Conservation (phyloP, 2,888 invertebrate species). For the Lagria hirta region DNA sequence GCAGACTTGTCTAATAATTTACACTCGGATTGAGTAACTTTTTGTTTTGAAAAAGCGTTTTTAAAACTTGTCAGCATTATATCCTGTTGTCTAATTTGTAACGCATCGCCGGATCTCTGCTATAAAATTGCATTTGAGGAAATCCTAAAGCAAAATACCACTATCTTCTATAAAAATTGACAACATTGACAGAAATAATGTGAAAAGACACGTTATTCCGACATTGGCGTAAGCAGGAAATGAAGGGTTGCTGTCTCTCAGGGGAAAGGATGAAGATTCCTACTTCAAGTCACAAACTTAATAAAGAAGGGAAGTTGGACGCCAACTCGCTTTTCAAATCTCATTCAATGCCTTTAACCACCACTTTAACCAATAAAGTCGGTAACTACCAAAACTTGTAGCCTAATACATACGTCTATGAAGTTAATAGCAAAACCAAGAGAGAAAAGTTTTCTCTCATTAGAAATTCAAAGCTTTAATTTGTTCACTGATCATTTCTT, state of each 20-base stretch:
- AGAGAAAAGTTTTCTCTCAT: slow-evolving; percentile 13
- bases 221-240: slow-evolving; percentile 11
- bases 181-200: slow-evolving; percentile 8
- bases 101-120: too few relatives aligned
- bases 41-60: too few relatives aligned
- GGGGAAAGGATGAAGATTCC: slow-evolving; percentile 15
- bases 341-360: slow-evolving; percentile 29
- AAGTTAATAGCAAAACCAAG: slow-evolving; percentile 10
- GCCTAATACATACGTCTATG: too few relatives aligned
- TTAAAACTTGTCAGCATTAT: too few relatives aligned
- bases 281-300: slow-evolving; percentile 34
- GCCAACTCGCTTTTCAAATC: slow-evolving; percentile 37
- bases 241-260: slow-evolving; percentile 21
- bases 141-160: too few relatives aligned
- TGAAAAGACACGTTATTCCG: slow-evolving; percentile 15
- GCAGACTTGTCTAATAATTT: too few relatives aligned
- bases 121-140: too few relatives aligned
- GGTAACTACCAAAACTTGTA: slow-evolving; percentile 14
- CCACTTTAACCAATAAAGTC: slow-evolving; percentile 23
- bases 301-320: slow-evolving; percentile 33
- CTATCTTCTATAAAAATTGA: too few relatives aligned
- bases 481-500: slow-evolving; percentile 29
- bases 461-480: slow-evolving; percentile 31
- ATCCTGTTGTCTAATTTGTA: too few relatives aligned
- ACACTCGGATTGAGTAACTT: too few relatives aligned